A percentile compares a stretch with the other conserved stretches of the same genome.
Evolutionary conservation across 2,888 invertebrate genomes (phyloP).

Genomic region (Luperina nickerlii): DNA sequence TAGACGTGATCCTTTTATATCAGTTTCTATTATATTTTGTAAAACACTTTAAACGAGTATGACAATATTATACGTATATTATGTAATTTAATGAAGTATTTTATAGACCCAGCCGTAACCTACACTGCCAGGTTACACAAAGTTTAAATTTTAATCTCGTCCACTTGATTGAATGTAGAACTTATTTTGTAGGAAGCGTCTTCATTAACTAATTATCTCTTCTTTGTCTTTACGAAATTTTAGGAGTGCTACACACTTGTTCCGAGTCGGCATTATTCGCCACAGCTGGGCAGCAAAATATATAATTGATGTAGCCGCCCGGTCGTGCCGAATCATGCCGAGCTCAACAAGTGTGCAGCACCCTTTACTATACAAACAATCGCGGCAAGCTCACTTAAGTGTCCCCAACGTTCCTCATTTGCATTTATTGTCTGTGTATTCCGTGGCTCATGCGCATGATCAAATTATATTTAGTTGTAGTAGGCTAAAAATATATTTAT

Average conservation of each 20-base stretch:
- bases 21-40: neutral
- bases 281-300: neutral
- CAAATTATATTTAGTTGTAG: neutral
- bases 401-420: neutral
- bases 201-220: too few relatives aligned
- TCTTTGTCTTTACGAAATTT: neutral
- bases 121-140: neutral
- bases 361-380: neutral
- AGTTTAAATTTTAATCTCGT: neutral
- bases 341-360: neutral
- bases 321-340: neutral
- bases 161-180: neutral
- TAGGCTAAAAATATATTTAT: neutral
- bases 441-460: neutral
- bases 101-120: neutral
- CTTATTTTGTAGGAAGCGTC: neutral
- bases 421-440: slow-evolving; percentile 30
- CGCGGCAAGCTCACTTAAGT: neutral
- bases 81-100: neutral
- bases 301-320: neutral
- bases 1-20: neutral
- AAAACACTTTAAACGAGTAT: neutral
- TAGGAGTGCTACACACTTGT: neutral
- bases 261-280: neutral
- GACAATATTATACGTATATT: slow-evolving; percentile 1